A percentile compares a stretch with the other conserved stretches of the same genome.
phyloP scores from a whole-genome alignment of 2,113 vertebrate genomes.

The Toxotes jaculatrix region DNA sequence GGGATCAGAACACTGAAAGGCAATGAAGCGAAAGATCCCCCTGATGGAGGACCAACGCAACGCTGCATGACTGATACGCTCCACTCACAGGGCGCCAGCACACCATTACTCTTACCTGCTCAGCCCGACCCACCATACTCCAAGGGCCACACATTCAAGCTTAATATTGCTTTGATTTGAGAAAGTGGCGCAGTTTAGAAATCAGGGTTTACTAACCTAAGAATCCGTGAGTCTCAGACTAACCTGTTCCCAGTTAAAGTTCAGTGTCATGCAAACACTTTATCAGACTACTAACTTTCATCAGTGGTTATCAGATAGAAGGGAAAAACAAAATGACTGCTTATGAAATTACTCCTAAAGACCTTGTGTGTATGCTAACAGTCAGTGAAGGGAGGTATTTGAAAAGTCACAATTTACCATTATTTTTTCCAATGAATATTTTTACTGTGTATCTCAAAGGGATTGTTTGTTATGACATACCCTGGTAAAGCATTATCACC shows the following conservation, averaged over 20 bases:
- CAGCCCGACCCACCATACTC: neutral
- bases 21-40: slow-evolving; percentile 50
- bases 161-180: neutral
- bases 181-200: neutral
- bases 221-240: neutral
- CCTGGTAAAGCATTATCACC: no score
- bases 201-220: neutral
- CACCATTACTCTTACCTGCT: slow-evolving; percentile 42
- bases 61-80: slow-evolving; percentile 30
- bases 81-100: slow-evolving; percentile 29
- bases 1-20: slow-evolving; percentile 35
- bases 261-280: neutral
- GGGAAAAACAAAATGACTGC: neutral
- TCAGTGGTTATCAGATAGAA: neutral
- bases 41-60: slow-evolving; percentile 44
- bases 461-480: no score
- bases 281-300: neutral
- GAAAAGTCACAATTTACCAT: neutral
- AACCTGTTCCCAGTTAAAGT: neutral
- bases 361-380: neutral
- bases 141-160: neutral
- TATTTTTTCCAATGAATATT: neutral
- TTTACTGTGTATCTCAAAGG: no score
- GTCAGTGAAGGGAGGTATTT: neutral
- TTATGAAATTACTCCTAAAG: neutral